Base-by-base conservation (phyloP, 1,140 invertebrate genomes). In the Lamellibrachia luymesi region DNA sequence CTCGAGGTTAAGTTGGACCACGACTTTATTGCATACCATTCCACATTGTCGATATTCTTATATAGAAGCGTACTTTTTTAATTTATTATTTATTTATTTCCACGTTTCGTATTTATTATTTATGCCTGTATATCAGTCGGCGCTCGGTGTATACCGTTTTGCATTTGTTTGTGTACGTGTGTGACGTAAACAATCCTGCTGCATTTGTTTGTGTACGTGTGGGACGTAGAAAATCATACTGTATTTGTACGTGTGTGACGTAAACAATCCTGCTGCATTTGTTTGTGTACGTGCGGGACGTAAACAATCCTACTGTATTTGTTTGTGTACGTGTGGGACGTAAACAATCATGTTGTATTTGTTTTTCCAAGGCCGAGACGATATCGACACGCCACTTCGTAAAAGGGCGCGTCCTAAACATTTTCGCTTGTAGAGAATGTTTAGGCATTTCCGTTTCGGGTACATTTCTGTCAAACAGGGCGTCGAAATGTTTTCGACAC, bases 21-120 rank as follows among this genome's bases (percentile, higher is more conserved):
- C 64, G 17, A 80, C 64, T 80, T 80, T 80, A 80, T 80, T 80
- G 64, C 64, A 80, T 80, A 80, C 64, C 64, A 80, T 80, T 80
- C 64, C 64, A 80, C 64, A 80, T 80, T 80, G 25, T 80, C 64
- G 5, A 22, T 80, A n/a, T 80, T 80, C 64, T 4, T 22, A 80
- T 80, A 22, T 80, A 80, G 64, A 80, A 80, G 64, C 64, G 64
- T 80, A 80, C 64, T 80, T 80, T 80, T 80, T 38, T 80, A 10
- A 80, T 80, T 80, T 80, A 80, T 80, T 80, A 80, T 80, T 80
- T 80, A 80, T 80, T 80, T 80, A 80, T 80, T 80, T 80, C 64
- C 64, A 80, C 64, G 64, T 80, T 80, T 80, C 64, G 64, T 80
- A 80, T 80, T 80, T 80, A 80, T 80, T 80, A 80, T 80, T 80